These are phyloP conservation scores for Tachina fera DNA, from an alignment of 2,888 invertebrate genomes.

Conservation along the genomic window DNA sequence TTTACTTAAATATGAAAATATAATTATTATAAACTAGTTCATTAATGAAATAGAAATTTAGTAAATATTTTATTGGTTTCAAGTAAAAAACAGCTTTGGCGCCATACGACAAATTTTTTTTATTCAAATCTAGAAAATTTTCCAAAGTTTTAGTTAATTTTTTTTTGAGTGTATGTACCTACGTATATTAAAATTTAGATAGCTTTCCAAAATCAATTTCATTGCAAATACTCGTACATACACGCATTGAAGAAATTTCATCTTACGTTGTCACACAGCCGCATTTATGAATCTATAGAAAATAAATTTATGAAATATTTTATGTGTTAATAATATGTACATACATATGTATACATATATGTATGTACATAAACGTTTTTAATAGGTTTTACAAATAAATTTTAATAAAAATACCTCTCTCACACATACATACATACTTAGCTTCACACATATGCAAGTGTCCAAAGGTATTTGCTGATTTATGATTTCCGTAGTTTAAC, in stretches of 20 bases:
- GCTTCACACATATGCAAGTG: background rate
- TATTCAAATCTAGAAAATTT: too few relatives aligned
- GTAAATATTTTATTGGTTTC: too few relatives aligned
- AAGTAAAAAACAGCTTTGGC: too few relatives aligned
- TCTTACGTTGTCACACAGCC: background rate
- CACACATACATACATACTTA: slow-evolving; percentile 1
- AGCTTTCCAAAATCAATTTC: background rate
- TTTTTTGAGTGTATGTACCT: too few relatives aligned
- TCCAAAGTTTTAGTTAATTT: too few relatives aligned
- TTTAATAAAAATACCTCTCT: background rate
- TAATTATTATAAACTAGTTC: too few relatives aligned
- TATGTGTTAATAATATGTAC: slow-evolving; percentile 30
- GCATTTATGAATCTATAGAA: background rate
- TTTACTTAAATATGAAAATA: too few relatives aligned
- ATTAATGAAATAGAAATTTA: too few relatives aligned
- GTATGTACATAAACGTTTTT: slow-evolving; percentile 11
- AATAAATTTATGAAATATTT: slow-evolving; percentile 17
- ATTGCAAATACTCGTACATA: background rate
- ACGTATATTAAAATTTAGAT: background rate
- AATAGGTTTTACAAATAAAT: background rate
- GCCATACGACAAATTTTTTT: too few relatives aligned
- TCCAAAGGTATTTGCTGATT: slow-evolving; percentile 57
- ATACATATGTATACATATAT: too few relatives aligned
- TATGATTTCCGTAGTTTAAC: slow-evolving; percentile 67
- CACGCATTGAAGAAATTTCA: background rate